Base-by-base conservation (phyloP, 2,113 vertebrate species). In the Camarhynchus parvulus region DNA sequence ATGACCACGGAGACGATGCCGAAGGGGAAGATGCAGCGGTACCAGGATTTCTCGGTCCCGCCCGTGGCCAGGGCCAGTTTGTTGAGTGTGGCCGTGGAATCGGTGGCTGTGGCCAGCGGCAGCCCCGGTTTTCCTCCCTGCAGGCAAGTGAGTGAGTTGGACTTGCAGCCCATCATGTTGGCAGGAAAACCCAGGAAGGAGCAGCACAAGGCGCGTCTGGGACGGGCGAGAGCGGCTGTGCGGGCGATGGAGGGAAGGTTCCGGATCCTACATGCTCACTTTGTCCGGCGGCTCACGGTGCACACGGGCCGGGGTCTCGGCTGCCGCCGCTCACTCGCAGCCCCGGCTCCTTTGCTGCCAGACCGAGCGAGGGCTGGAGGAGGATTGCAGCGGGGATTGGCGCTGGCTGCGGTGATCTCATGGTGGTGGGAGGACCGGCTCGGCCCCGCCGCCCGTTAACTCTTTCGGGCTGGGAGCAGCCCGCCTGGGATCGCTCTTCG, bases 1-100 rank as follows among this genome's bases (percentile, higher is more conserved):
- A 99, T 98, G 91, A 99, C 98, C 96, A 99, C 92, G 5, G 98
- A 99, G 93, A 99, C 98, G 62, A 98, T 98, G 82, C 99, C 98
- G 10, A 99, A 99, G 13, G 98, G 98, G 94, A 99, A 99, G 94
- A 99, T 97, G 96, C 99, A 99, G 94, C 98, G 98, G 95, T 99
- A 98, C 98, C 99, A 99, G 49, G 98, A 99, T 96, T 99, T 98
- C 97, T 99, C 99, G 4, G 98, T 98, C 69, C 99, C 98, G 1
- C 99, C 98, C 0, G 98, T 99, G 95, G 98, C 99, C 97, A 99
- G 97, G 5, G 99, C 98, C 87, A 99, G 98, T 76, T 98, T 98
- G 79, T 98, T 98, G 53, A 99, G 97, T 2, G 98, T 98, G 5
- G 98, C 98, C 1, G 98, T 97, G 56, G 98, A 97, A 28, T 99